phyloP scores from a whole-genome alignment of 2,113 vertebrate genomes.

The human region GRCh38 chrX:70250001-70250500 shows the following conservation, averaged over 20 bases:
- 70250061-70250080: not conserved
- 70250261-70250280: not conserved
- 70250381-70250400: not conserved
- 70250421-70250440: not conserved
- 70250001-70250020: not conserved
- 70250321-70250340: not conserved
- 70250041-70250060: conserved; percentile 14
- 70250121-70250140: not conserved
- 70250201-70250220: not conserved
- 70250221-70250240: not conserved
- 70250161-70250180: not conserved
- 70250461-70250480: not conserved
- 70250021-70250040: not conserved
- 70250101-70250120: not conserved
- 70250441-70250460: not conserved
- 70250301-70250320: not conserved
- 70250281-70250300: not conserved
- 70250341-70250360: not conserved
- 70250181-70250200: not conserved
- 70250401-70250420: not conserved
- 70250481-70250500: not conserved
- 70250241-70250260: not conserved
- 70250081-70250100: conserved; percentile 6
- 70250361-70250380: not conserved
- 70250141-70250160: not conserved